Base-by-base conservation (phyloP, 1,140 invertebrate genomes). In the Ganaspis sp. region DNA sequence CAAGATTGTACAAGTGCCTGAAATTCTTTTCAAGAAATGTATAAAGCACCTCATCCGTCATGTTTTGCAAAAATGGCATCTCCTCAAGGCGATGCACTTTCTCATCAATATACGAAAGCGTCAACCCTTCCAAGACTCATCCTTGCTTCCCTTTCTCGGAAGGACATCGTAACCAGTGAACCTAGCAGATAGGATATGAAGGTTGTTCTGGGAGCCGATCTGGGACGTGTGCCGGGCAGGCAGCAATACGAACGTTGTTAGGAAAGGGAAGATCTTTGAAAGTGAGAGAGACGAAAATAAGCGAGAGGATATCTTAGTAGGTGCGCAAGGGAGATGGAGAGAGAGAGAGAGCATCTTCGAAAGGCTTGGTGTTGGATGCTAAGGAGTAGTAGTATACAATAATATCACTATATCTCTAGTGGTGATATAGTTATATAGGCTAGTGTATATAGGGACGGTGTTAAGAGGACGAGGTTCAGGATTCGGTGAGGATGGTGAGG, bases 211-310 rank as follows among this genome's bases (percentile, higher is more conserved):
- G 58, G 58, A 79, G 76, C 79, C 75, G 78, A 79, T 78, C 76
- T 69, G 72, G 77, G 81, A 82, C 80, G 81, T 82, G 81, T 82
- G 81, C 72, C 74, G 78, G 80, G 76, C 76, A 74, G 77, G 40
- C 75, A 40, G 78, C 45, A 80, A 77, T 80, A 79, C 74, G 80
- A 77, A 81, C 79, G 79, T 69, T 73, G 80, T 77, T 74, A 83
- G 78, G 78, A 76, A 70, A 79, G 77, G 74, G 17, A 64, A 34
- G 26, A 70, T 19, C 71, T 38, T 49, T 9, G 38, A 73, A 72
- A 34, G 73, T 19, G 19, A 72, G 75, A 74, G 45, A 73, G 42
- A 75, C 45, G n/a, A 70, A 73, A 54, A 53, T 29, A 53, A 73
- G 75, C 26, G 49, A 80, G 72, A 15, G 74, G 74, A 75, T 74